phyloP scores from a whole-genome alignment of 2,797 vertebrate genomes.

The Gymnoscopelus braueri region DNA sequence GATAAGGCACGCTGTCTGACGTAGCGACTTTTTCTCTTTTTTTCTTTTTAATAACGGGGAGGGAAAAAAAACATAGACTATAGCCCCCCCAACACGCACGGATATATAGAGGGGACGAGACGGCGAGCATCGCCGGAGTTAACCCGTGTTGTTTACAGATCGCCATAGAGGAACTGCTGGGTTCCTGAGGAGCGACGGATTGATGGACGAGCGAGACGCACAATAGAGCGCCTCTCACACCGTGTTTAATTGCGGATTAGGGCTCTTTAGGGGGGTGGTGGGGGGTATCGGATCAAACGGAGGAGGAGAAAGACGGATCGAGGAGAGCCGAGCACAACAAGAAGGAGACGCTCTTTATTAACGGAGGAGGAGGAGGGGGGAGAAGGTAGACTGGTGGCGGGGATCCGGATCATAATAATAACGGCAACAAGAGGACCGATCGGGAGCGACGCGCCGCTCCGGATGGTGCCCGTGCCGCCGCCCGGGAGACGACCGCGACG shows the following conservation, averaged over 20 bases:
- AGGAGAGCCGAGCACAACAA: constrained; percentile 63
- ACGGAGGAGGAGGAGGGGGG: constrained; percentile 37
- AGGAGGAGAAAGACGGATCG: constrained; percentile 31
- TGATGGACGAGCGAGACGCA: constrained; percentile 54
- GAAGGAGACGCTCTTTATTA: constrained; percentile 77
- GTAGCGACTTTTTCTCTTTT: constrained; percentile 41
- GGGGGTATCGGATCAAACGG: constrained; percentile 30
- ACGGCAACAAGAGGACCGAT: too few species aligned
- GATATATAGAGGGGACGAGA: constrained; percentile 35
- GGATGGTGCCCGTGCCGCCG: constrained; percentile 77
- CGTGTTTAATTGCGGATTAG: constrained; percentile 82
- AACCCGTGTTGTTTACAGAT: constrained; percentile 42
- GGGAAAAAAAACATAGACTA: constrained; percentile 43
- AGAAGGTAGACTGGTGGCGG: constrained; percentile 66
- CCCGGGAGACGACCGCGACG: constrained; percentile 77
- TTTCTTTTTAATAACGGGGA: not conserved
- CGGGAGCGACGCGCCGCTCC: constrained; percentile 73
- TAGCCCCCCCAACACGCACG: constrained; percentile 41
- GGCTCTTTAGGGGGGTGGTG: constrained; percentile 7
- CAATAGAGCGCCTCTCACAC: constrained; percentile 76
- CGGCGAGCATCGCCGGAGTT: constrained; percentile 30
- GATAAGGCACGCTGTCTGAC: constrained; percentile 78
- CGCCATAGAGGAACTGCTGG: constrained; percentile 23
- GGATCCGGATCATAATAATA: constrained; percentile 36
- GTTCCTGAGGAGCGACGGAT: constrained; percentile 4